Percentiles rank a stretch among this genome's conserved stretches.
Evolutionary conservation across 2,888 invertebrate genomes (phyloP).

Genomic region (Odontomyia ornata): DNA sequence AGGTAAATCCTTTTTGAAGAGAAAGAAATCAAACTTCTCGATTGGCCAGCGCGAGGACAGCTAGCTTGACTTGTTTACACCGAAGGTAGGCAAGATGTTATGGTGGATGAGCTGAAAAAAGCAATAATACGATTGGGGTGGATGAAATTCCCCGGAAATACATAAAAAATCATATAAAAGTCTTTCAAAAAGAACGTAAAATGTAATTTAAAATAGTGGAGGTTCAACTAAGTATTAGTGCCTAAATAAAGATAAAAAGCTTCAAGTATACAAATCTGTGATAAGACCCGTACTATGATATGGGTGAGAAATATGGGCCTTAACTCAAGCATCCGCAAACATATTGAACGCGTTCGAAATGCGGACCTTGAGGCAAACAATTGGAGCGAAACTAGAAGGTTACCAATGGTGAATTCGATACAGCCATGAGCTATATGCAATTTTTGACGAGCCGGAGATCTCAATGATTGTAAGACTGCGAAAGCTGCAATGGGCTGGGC

Average conservation of each 20-base stretch:
- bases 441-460: too few relatives aligned
- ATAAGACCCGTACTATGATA: too few relatives aligned
- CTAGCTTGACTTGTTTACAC: not conserved
- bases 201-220: not conserved
- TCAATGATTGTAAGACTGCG: too few relatives aligned
- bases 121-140: not conserved
- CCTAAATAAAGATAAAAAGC: not conserved
- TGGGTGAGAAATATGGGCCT: too few relatives aligned
- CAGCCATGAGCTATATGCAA: too few relatives aligned
- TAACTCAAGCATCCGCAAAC: too few relatives aligned
- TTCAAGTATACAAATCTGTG: too few relatives aligned
- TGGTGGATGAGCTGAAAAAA: not conserved
- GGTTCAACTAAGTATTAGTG: not conserved
- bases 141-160: not conserved
- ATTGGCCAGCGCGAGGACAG: constrained; percentile 10
- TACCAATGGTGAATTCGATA: too few relatives aligned
- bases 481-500: too few relatives aligned
- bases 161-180: not conserved
- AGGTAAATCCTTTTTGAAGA: not conserved
- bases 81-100: not conserved
- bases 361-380: too few relatives aligned
- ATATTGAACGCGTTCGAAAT: too few relatives aligned
- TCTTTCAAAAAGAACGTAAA: not conserved
- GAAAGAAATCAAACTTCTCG: constrained; percentile 17
- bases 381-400: too few relatives aligned